Evolutionary conservation across 2,113 vertebrate genomes (phyloP), one percentile per base, ranked within the genome.

Genomic region (Verasper variegatus): DNA sequence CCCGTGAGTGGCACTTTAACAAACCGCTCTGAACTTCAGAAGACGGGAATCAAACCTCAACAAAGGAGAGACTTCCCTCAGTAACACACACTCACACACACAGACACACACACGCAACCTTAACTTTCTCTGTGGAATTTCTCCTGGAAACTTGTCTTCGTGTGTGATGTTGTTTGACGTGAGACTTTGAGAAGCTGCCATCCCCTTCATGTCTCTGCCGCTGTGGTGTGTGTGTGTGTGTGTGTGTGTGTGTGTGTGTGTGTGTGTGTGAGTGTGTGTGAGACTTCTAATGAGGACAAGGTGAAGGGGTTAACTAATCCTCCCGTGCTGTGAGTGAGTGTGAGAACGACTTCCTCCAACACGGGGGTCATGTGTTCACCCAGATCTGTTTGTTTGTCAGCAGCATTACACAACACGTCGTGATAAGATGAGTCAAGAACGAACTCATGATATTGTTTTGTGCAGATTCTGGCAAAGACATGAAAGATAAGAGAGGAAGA

Each of bases 21-120:
- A 90, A 87, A 87, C 72, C 59, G 0, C 11, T 76, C 42, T 74
- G 75, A 84, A 80, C 82, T 71, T 84, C 59, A 82, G 45, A 87
- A 52, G 72, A 78, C 68, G 40, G 58, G 58, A 52, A 82, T 82
- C 70, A 81, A 80, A 72, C 37, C 42, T 37, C 60, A 49, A 73
- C 74, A 81, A 77, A 74, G 55, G 31, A 64, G n/a, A 51, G 68
- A 74, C 26, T 80, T 72, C 56, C 64, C 40, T 63, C 21, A 40
- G 47, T 42, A 42, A 42, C 40, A 42, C 40, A 42, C 40, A 42
- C 40, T 12, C 18, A 40, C 35, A 31, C 47, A 74, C 58, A 52
- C 31, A 61, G 59, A 80, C 55, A 62, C 59, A 42, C 66, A 56
- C 23, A 45, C 15, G 2, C 45, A 13, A 31, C 31, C 31, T 31